Conservation (phyloP, 2,888 invertebrate genomes). For the Pantelozetes paolii region DNA sequence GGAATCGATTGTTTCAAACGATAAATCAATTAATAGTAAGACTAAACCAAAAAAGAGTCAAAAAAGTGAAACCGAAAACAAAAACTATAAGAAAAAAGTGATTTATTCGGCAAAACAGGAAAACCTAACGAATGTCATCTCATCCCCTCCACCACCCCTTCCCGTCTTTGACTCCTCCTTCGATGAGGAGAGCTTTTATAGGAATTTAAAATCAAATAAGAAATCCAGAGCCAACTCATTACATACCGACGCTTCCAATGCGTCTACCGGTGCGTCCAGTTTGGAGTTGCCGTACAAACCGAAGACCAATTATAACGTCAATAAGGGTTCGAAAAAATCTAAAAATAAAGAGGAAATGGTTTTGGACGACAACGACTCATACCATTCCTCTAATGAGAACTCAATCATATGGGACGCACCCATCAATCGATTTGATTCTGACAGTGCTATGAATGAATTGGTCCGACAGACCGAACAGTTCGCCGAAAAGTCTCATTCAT, state of each 20-base stretch:
- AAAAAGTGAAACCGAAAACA: conserved; percentile 21
- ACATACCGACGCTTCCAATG: background rate
- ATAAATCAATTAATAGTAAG: background rate
- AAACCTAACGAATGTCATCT: conserved; percentile 28
- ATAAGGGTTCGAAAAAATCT: background rate
- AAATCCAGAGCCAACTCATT: conserved; percentile 16
- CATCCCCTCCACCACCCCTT: conserved; percentile 24
- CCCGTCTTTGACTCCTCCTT: conserved; percentile 35
- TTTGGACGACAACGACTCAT: conserved; percentile 21
- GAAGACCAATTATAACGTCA: background rate
- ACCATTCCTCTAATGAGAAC: conserved; percentile 11
- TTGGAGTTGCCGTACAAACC: conserved; percentile 33
- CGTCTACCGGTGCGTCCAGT: background rate
- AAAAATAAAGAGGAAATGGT: conserved; percentile 13
- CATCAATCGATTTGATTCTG: conserved; percentile 40
- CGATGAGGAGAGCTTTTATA: conserved; percentile 33
- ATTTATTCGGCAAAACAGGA: conserved; percentile 23
- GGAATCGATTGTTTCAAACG: background rate
- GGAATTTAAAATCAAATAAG: conserved; percentile 1
- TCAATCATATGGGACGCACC: conserved; percentile 42
- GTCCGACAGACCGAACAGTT: conserved; percentile 41
- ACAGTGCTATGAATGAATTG: conserved; percentile 41
- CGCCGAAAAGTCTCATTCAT: conserved; percentile 25
- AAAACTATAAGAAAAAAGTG: conserved; percentile 18
- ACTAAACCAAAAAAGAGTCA: conserved; percentile 11